A percentile compares a stretch with the other conserved stretches of the same genome.
phyloP scores from a whole-genome alignment of 2,113 vertebrate genomes.

The Gallinago jamesoni region DNA sequence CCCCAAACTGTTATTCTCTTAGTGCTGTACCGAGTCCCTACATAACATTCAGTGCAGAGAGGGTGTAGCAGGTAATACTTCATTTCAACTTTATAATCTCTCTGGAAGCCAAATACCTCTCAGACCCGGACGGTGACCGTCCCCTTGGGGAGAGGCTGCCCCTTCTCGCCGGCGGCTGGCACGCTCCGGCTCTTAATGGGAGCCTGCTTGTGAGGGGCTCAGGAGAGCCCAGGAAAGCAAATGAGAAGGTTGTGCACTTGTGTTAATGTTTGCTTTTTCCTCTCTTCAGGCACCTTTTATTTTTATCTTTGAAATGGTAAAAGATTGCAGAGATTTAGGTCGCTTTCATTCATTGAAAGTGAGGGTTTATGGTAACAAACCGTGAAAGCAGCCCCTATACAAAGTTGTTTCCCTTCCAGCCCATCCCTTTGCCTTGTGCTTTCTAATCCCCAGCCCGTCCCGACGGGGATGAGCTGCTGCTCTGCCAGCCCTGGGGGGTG shows the following conservation, averaged over 20 bases:
- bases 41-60: background rate
- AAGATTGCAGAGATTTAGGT: background rate
- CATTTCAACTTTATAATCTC: slow-evolving; percentile 15
- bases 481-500: background rate
- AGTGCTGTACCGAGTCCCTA: background rate
- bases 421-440: background rate
- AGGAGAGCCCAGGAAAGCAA: background rate
- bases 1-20: slow-evolving; percentile 2
- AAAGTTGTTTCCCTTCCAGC: background rate
- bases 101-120: slow-evolving; percentile 35
- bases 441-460: background rate
- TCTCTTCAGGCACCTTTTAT: background rate
- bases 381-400: background rate
- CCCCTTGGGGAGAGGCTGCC: slow-evolving; percentile 28
- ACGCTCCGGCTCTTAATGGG: background rate
- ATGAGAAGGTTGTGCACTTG: background rate
- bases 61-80: slow-evolving; percentile 10
- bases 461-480: background rate
- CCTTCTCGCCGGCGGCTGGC: background rate
- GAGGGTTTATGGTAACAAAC: background rate
- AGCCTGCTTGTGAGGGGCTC: background rate
- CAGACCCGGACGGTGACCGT: slow-evolving; percentile 6
- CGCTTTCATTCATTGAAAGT: background rate
- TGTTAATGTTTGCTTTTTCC: background rate
- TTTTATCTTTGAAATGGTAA: background rate